Conservation (phyloP, 1,140 invertebrate genomes). For the Penaeus japonicus region DNA sequence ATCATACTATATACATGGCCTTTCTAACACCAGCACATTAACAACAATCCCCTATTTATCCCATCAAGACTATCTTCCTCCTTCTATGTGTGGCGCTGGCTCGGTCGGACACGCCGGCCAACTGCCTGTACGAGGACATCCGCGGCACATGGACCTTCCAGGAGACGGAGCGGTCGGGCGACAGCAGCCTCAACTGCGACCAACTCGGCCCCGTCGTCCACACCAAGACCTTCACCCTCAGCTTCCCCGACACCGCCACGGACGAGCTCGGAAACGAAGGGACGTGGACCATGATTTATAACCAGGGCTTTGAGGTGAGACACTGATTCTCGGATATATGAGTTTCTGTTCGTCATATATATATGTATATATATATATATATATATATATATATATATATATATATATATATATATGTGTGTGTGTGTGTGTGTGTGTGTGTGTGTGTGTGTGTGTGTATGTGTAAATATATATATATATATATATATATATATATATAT, state of each 20-base stretch:
- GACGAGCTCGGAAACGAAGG: constrained; percentile 67
- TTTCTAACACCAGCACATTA: no score
- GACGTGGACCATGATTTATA: constrained; percentile 70
- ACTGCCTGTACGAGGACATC: constrained; percentile 68
- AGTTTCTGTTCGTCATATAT: neutral
- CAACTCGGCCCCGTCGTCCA: constrained; percentile 46
- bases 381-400: neutral
- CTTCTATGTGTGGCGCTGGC: neutral
- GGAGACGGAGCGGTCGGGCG: constrained; percentile 63
- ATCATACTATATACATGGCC: no score
- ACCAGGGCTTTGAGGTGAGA: constrained; percentile 65
- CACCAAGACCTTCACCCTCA: constrained; percentile 61
- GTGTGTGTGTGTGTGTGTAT: no score
- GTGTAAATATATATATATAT: no score
- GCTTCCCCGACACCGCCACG: constrained; percentile 66
- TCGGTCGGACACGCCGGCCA: constrained; percentile 65
- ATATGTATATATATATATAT: neutral
- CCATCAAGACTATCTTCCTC: no score
- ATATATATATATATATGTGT: no score
- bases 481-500: no score
- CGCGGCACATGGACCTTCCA: constrained; percentile 66
- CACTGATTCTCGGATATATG: no score
- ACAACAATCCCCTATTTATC: no score
- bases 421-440: no score
- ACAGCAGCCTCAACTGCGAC: constrained; percentile 63